Evolutionary conservation across 2,888 invertebrate species (phyloP), one percentile per base, ranked within the genome.

Genomic region (Platypus cylindrus): DNA sequence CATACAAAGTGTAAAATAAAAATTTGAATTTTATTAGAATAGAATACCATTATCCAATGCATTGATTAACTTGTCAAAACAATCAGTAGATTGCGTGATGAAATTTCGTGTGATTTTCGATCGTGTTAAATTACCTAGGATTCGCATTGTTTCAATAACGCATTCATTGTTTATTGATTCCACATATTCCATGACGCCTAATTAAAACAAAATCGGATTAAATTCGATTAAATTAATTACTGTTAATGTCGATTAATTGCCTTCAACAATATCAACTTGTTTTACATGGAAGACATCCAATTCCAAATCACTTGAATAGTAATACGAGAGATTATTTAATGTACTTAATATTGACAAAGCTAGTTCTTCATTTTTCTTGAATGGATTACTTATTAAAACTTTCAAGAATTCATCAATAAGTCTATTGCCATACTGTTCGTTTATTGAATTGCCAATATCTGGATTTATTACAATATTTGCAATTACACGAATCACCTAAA

Each of bases 271-370:
- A 43, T 65, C 61, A 20, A 64, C 52, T 45, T 67, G 66, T 40
- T 66, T 62, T 5, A 63, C 48, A 33, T 66, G 64, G 47, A 67
- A 66, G 26, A 64, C 58, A 41, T 64, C 62, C 28, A 53, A 46
- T 32, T 62, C 59, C 27, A 57, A 48, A 35, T 64, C 63, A 16
- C 62, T 59, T 5, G 62, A 68, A 33, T 74, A 67, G 57, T 82
- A 83, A 60, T 77, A 89, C 2, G 86, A 84, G 34, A 89, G 65
- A 60, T 89, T 89, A 60, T 87, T 89, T 40, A 89, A 66, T 0
- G 87, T 82, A 5, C 84, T 83, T 28, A 87, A 62, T 9, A 80
- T 74, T 3, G 85, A 84, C 40, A 82, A 68, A 2, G 83, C 71
- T 27, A 89, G 59, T 56, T 87, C 86, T 48, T 80, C 78, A 45